Evolutionary conservation across 2,113 vertebrate species (phyloP), one percentile per base, ranked within the genome.

Genomic region (Petaurus breviceps): DNA sequence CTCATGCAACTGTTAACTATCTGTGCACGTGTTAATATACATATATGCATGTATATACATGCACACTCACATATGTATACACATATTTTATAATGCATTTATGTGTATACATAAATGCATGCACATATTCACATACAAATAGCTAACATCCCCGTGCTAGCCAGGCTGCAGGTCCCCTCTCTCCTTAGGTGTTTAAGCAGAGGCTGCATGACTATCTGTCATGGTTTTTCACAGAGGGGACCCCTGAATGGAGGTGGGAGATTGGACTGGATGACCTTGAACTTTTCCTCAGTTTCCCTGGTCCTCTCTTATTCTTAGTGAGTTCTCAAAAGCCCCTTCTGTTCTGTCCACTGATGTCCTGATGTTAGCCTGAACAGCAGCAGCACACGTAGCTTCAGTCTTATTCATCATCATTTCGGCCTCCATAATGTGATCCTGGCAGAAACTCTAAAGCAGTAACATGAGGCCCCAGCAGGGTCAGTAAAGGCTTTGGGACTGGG

Each of bases 251-350:
- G 0, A 11, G 37, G 3, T 1, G 10, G 51, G 16, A 89, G 24
- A 31, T 51, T 68, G 92, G n/a, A 50, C 49, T 47, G 0, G 68
- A 84, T 84, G 37, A 22, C 6, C 61, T 68, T 8, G 14, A 8
- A 0, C 2, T 2, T 43, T 84, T 16, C 19, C 61, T 37, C 6
- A 84, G 7, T 43, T 2, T 43, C n/a, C 68, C 43, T n/a, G 68
- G 37, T 22, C 37, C n/a, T 84, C 68, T 8, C 68, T 84, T 37
- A 43, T 43, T 8, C n/a, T 8, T 22, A 43, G 0, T 8, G 90
- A 25, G 0, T 8, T 0, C 22, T 3, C 46, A n/a, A 46, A 24
- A 8, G 8, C 22, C 22, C 2, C 2, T 22, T 8, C 9, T 46
- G 49, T 19, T 90, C 91, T n/a, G 5, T 23, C 51, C 92, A 77